These are phyloP conservation scores for Apus apus DNA, from an alignment of 2,113 vertebrate species.

Conservation along the genomic window DNA sequence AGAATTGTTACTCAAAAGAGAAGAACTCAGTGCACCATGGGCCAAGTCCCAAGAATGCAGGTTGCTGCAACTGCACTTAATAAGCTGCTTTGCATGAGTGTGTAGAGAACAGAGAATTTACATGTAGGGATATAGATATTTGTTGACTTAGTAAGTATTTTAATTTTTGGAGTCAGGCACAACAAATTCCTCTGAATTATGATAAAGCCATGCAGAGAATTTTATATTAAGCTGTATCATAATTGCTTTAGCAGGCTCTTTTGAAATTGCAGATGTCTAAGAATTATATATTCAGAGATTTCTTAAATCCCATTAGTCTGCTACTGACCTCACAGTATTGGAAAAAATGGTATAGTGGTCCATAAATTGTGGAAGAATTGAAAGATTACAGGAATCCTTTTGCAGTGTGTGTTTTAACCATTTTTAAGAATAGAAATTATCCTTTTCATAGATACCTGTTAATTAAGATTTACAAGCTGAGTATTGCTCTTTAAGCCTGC, in stretches of 20 bases:
- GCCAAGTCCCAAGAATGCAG: background rate
- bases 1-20: background rate
- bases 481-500: background rate
- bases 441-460: background rate
- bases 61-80: background rate
- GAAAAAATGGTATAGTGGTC: background rate
- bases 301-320: background rate
- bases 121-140: background rate
- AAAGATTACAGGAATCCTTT: background rate
- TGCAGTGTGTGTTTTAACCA: background rate
- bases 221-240: background rate
- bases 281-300: background rate
- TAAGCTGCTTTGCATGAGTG: background rate
- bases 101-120: background rate
- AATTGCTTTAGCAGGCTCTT: background rate
- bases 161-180: background rate
- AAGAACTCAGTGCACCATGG: background rate
- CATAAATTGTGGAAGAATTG: background rate
- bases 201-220: background rate
- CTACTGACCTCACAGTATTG: background rate
- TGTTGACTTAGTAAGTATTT: background rate
- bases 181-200: background rate
- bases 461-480: background rate
- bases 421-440: background rate
- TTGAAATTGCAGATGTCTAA: background rate